These are phyloP conservation scores for Ectemnius lituratus DNA, from an alignment of 2,888 invertebrate species.

Conservation along the genomic window DNA sequence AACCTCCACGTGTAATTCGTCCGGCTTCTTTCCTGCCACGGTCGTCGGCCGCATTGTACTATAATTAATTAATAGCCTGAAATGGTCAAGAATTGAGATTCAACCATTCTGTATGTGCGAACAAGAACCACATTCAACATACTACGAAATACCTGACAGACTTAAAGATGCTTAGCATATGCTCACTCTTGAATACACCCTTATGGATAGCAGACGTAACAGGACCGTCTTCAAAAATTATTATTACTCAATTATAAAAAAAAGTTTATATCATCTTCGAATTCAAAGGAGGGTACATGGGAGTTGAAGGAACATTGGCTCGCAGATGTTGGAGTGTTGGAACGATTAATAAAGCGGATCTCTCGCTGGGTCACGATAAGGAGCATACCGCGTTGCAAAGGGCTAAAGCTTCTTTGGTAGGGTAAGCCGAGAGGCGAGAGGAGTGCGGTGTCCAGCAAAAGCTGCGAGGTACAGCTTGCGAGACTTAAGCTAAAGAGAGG, in stretches of 20 bases:
- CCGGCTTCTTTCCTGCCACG: background rate
- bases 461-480: background rate
- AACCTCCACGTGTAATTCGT: slow-evolving; percentile 3
- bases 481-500: background rate
- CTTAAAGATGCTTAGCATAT: too few relatives aligned
- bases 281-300: too few relatives aligned
- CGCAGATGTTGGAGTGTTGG: slow-evolving; percentile 10
- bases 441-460: background rate
- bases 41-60: background rate
- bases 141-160: too few relatives aligned
- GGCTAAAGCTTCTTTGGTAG: slow-evolving; percentile 9
- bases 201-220: too few relatives aligned
- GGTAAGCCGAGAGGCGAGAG: slow-evolving; percentile 6
- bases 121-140: too few relatives aligned
- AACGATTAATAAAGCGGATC: slow-evolving; percentile 50
- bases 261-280: too few relatives aligned
- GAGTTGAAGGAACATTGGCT: too few relatives aligned
- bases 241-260: too few relatives aligned
- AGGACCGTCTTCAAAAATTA: too few relatives aligned
- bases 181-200: too few relatives aligned
- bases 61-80: slow-evolving; percentile 9
- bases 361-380: slow-evolving; percentile 45
- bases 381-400: slow-evolving; percentile 46
- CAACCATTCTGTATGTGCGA: background rate
- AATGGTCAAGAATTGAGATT: background rate